Base-by-base conservation (phyloP, 1,140 invertebrate species). In the Leptopilina clavipes region DNA sequence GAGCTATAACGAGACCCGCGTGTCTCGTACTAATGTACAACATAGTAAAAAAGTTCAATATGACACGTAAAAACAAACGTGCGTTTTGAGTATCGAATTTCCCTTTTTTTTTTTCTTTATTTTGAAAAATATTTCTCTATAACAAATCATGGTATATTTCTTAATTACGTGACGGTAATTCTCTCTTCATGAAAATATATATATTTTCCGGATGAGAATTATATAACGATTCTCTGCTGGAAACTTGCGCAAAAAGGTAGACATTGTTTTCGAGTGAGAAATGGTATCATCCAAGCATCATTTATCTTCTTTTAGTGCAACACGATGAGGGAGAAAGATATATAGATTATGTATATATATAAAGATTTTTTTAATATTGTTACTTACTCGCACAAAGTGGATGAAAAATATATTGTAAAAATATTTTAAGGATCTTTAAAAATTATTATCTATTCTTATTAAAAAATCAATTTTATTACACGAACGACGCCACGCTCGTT, bases 191-290 rank as follows among this genome's bases (percentile, higher is more conserved):
- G 48, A 52, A 52, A 52, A 45, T 45, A 52, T 2, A 31, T 52
- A 17, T 17, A 52, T 52, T 52, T 17, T 52, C 14, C 48, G 48
- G 48, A 52, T 52, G 22, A 59, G 19, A 59, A 59, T 25, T 59
- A 12, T 59, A 12, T 59, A 25, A 25, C 10, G 18, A 25, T 25
- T 25, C 5, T 14, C 22, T 59, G 56, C 11, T 59, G 56, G 19
- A 12, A 12, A 5, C 19, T 22, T 25, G 56, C 1, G 19, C 19
- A 25, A 59, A 25, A 59, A 25, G 10, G 56, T 17, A 52, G 48
- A 52, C n/a, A 52, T 52, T 52, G 48, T 52, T 52, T 52, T 52
- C 48, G 2, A 9, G 22, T 19, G 56, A 19, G 19, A 59, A 59
- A 59, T 59, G 56, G 19, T 25, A 19, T 11, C 22, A 59, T 10